Evolutionary conservation across 2,113 vertebrate genomes (phyloP).

Genomic region (Sarotherodon lohbergeri): DNA sequence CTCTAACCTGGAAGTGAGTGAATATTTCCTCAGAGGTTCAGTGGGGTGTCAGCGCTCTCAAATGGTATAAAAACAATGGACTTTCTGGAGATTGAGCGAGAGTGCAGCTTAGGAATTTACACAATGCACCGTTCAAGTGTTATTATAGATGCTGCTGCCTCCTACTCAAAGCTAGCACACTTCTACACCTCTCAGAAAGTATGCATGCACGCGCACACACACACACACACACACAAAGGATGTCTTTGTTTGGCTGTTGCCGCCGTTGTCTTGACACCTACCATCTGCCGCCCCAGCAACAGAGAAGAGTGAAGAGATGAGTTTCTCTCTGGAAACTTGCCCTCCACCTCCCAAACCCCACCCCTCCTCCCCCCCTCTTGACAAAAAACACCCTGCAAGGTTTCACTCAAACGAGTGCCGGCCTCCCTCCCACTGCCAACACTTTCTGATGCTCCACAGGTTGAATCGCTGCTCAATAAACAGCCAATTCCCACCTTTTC

Average conservation of each 20-base stretch:
- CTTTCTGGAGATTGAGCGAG: slow-evolving; percentile 16
- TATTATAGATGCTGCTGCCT: slow-evolving; percentile 57
- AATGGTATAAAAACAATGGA: slow-evolving; percentile 13
- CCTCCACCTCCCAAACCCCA: slow-evolving; percentile 21
- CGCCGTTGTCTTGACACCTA: slow-evolving; percentile 68
- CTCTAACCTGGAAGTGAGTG: background rate
- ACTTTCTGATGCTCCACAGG: slow-evolving; percentile 36
- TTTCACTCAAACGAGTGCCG: slow-evolving; percentile 21
- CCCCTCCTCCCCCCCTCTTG: background rate
- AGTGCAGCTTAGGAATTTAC: slow-evolving; percentile 35
- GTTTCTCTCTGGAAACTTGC: slow-evolving; percentile 45
- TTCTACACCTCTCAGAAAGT: slow-evolving; percentile 46
- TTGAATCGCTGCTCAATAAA: slow-evolving; percentile 17
- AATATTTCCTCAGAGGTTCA: background rate
- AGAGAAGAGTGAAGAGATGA: slow-evolving; percentile 62
- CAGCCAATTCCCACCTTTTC: background rate
- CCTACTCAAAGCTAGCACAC: slow-evolving; percentile 56
- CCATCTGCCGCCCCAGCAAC: slow-evolving; percentile 68
- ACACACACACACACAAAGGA: slow-evolving; percentile 47
- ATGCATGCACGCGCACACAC: background rate
- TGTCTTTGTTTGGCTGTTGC: slow-evolving; percentile 68
- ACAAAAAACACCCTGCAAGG: background rate
- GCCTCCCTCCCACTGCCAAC: slow-evolving; percentile 18
- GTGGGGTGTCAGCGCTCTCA: background rate
- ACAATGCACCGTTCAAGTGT: slow-evolving; percentile 47